Conservation (phyloP, 2,113 vertebrate genomes). For the Callocephalon fimbriatum region DNA sequence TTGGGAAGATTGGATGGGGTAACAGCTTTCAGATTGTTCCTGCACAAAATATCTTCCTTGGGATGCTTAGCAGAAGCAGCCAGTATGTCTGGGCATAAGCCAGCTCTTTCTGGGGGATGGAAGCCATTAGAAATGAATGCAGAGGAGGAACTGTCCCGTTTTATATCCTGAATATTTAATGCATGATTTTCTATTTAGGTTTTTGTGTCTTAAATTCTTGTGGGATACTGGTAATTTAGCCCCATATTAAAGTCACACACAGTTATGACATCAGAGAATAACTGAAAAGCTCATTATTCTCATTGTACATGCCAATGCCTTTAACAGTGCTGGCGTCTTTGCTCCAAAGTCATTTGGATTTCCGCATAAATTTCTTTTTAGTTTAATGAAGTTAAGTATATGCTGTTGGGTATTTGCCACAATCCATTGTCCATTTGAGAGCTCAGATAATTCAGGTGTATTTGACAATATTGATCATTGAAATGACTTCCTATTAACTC, state of each 20-base stretch:
- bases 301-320: not conserved
- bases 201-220: not conserved
- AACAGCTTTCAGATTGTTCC: not conserved
- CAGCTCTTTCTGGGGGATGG: not conserved
- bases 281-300: not conserved
- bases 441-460: not conserved
- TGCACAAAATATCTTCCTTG: not conserved
- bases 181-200: not conserved
- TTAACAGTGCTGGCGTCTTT: not conserved
- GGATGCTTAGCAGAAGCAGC: not conserved
- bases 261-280: not conserved
- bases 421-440: not conserved
- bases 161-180: not conserved
- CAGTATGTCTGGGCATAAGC: not conserved
- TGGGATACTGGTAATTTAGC: not conserved
- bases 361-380: not conserved
- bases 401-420: not conserved
- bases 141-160: not conserved
- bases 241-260: not conserved
- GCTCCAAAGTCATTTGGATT: not conserved
- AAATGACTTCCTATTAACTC: not conserved
- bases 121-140: not conserved
- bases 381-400: not conserved
- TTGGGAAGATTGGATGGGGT: not conserved
- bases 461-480: not conserved